Conservation (phyloP, 2,113 vertebrate genomes). For the Tricholaema leucomelas region DNA sequence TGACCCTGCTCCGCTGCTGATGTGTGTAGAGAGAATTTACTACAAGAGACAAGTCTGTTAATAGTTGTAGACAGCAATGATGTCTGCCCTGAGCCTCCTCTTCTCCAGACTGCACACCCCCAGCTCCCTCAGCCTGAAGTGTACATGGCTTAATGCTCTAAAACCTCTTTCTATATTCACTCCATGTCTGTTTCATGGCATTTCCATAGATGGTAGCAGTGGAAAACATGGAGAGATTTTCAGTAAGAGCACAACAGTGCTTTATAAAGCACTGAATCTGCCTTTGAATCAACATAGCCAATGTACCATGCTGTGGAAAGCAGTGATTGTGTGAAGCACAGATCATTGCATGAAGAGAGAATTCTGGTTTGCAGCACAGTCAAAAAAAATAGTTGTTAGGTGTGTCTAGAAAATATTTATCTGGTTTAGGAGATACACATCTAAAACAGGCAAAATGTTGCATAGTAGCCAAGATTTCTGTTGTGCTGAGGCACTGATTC, state of each 20-base stretch:
- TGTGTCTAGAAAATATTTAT: conserved; percentile 37
- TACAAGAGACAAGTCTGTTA: too few relatives aligned
- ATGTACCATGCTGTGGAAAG: background rate
- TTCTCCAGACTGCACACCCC: too few relatives aligned
- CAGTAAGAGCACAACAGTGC: background rate
- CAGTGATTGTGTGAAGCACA: background rate
- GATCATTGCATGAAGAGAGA: background rate
- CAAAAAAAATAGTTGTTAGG: conserved; percentile 34
- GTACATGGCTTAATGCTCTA: background rate
- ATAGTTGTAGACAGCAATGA: too few relatives aligned
- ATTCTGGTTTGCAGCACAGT: background rate
- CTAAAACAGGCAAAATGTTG: background rate
- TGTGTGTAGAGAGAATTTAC: too few relatives aligned
- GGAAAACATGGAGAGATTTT: background rate
- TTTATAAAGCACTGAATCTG: background rate
- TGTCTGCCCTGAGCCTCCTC: too few relatives aligned
- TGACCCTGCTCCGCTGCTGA: too few relatives aligned
- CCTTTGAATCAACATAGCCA: background rate
- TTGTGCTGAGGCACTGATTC: background rate
- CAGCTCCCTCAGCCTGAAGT: too few relatives aligned
- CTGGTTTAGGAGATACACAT: conserved; percentile 1
- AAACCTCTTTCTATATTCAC: background rate
- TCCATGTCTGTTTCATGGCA: background rate
- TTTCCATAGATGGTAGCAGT: background rate
- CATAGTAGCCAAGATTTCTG: conserved; percentile 2